Conservation (phyloP, 2,888 invertebrate genomes). For the Protophormia terraenovae region DNA sequence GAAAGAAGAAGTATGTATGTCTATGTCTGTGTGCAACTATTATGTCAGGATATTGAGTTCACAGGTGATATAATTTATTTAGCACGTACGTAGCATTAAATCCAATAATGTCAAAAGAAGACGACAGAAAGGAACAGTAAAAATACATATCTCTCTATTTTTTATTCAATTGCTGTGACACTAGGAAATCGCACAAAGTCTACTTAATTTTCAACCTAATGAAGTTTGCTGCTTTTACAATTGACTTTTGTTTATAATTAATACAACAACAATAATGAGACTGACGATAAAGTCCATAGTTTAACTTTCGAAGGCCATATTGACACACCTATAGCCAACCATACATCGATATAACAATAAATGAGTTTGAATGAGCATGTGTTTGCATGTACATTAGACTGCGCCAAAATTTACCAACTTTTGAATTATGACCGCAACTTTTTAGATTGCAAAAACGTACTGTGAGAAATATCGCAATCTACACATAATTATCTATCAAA, state of each 20-base stretch:
- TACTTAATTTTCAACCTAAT: slow-evolving; percentile 31
- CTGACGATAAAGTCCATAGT: neutral
- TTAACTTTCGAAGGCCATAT: neutral
- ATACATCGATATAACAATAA: neutral
- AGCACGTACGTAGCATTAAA: slow-evolving; percentile 29
- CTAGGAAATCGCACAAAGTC: slow-evolving; percentile 27
- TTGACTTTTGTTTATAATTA: slow-evolving; percentile 24
- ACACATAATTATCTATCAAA: too few species aligned
- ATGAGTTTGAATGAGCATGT: neutral
- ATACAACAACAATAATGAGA: neutral
- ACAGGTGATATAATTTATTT: slow-evolving; percentile 22
- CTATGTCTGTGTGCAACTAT: neutral
- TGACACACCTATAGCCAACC: neutral
- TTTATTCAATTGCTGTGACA: slow-evolving; percentile 5
- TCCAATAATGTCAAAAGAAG: slow-evolving; percentile 9
- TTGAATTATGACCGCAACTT: too few species aligned
- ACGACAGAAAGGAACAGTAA: neutral
- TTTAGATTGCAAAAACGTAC: too few species aligned
- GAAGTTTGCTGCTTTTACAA: slow-evolving; percentile 26
- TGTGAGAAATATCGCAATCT: too few species aligned
- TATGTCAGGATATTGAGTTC: neutral
- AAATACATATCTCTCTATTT: neutral
- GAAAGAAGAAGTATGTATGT: too few species aligned
- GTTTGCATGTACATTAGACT: too few species aligned
- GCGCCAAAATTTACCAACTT: too few species aligned